Conservation (phyloP, 2,888 invertebrate genomes). For the Lasioglossum pauxillum region DNA sequence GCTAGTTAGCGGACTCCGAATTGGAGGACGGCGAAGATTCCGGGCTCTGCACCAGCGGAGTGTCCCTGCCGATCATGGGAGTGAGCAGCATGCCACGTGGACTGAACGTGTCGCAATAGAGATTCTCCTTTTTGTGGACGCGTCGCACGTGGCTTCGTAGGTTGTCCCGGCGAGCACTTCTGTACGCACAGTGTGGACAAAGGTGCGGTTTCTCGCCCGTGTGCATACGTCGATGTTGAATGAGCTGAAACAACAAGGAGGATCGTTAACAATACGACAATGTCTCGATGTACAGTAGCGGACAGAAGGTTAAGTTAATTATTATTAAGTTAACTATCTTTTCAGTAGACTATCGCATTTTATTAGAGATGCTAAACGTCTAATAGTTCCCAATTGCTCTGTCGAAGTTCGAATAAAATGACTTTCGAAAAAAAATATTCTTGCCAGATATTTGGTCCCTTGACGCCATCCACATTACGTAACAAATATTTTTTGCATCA, state of each 20-base stretch:
- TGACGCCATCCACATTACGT: too few relatives aligned
- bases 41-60: conserved; percentile 69
- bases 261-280: neutral
- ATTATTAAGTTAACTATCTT: too few relatives aligned
- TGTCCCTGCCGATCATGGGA: conserved; percentile 72
- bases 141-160: conserved; percentile 86
- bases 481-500: too few relatives aligned
- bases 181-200: conserved; percentile 86
- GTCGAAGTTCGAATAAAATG: too few relatives aligned
- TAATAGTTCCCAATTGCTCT: too few relatives aligned
- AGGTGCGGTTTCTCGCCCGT: conserved; percentile 86
- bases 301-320: too few relatives aligned
- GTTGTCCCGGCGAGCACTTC: conserved; percentile 86
- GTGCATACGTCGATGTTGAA: conserved; percentile 86
- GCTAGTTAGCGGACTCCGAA: conserved; percentile 77
- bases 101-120: conserved; percentile 86
- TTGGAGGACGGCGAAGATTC: conserved; percentile 78
- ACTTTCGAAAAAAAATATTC: too few relatives aligned
- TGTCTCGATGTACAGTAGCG: too few relatives aligned
- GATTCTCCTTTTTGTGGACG: conserved; percentile 86
- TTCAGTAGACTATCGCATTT: too few relatives aligned
- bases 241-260: conserved; percentile 79
- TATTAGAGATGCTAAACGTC: too few relatives aligned
- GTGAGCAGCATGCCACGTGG: conserved; percentile 85
- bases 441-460: too few relatives aligned